Evolutionary conservation across 2,888 invertebrate species (phyloP), one percentile per base, ranked within the genome.

Genomic region (Sesamia inferens): DNA sequence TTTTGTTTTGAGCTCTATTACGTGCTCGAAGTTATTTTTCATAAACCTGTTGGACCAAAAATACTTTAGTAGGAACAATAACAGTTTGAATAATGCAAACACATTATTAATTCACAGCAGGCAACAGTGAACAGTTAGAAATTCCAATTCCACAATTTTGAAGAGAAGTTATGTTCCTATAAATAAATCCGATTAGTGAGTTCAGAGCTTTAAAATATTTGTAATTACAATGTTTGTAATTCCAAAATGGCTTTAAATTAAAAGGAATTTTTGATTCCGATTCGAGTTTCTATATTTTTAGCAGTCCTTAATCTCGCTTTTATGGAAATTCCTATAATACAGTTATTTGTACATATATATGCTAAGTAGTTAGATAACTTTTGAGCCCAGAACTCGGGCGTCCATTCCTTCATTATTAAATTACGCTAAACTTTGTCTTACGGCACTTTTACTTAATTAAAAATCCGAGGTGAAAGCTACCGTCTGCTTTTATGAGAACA

Each of bases 371-470:
- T 85, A 63, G 68, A 70, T 74, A 81, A 85, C 81, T 78, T 81
- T 76, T 55, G 65, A 74, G 74, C 77, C 65, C 68, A 54, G 62
- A 63, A 68, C 73, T 65, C 62, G 67, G 61, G 69, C 78, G 73
- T 79, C 77, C 76, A 72, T 76, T 78, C 68, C 76, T 83, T 87
- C 68, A 83, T 87, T 81, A 83, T 83, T 71, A 81, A 82, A 82
- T 85, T 82, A 83, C 70, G 66, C 31, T 68, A 75, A 83, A 82
- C 81, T 83, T 86, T 72, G 74, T 73, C 78, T 75, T 70, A 66
- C 62, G 70, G 68, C 72, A 78, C 77, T 76, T 78, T 79, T 74
- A 79, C 74, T 79, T 84, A 85, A 87, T 87, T 88, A 85, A 84
- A 87, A 83, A 85, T 78, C 74, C 76, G 71, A 68, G 68, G 76